Percentiles rank a stretch among this genome's conserved stretches.
These are phyloP conservation scores for Hippopotamyrus pictus DNA, from an alignment of 2,797 vertebrate genomes.

Conservation along the genomic window DNA sequence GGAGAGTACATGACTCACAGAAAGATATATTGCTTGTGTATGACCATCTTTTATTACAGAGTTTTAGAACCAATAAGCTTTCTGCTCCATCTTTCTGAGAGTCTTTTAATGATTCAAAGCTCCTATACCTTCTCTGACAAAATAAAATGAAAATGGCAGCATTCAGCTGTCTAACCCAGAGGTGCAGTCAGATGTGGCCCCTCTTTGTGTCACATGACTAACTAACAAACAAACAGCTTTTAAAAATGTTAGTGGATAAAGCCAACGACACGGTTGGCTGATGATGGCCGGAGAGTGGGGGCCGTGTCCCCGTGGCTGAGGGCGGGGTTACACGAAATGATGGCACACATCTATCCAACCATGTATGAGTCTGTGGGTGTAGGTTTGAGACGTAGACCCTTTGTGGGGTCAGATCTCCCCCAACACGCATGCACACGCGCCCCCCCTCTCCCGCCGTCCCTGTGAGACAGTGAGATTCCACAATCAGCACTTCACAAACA, in stretches of 20 bases:
- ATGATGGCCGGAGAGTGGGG: background rate
- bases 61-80: background rate
- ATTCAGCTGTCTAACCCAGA: background rate
- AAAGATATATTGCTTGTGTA: background rate
- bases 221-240: background rate
- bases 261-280: background rate
- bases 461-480: slow-evolving; percentile 11
- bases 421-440: background rate
- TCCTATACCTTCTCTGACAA: background rate
- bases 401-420: background rate
- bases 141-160: background rate
- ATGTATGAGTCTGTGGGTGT: slow-evolving; percentile 32
- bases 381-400: background rate
- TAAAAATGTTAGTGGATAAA: background rate
- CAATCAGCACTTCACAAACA: slow-evolving; percentile 57
- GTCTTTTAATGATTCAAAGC: background rate
- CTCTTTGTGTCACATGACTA: background rate
- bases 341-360: background rate
- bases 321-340: background rate
- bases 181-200: background rate
- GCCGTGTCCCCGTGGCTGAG: background rate
- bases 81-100: background rate
- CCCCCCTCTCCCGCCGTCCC: background rate
- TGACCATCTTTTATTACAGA: background rate
- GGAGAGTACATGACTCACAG: background rate